Conservation (phyloP, 2,888 invertebrate genomes). For the Neoitamus cyanurus region DNA sequence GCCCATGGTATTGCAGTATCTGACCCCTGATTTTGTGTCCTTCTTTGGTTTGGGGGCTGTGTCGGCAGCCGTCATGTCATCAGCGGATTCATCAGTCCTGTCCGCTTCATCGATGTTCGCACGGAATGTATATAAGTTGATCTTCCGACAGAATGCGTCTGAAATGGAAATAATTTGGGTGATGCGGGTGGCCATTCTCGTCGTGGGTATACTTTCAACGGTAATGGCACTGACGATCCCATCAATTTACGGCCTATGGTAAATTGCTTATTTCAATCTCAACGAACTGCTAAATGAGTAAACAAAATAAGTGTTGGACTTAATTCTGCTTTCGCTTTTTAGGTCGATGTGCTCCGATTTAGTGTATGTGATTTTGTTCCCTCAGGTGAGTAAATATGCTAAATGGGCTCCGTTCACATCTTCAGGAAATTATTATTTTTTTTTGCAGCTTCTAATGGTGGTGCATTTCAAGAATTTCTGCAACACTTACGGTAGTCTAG, state of each 20-base stretch:
- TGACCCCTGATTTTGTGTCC: slow-evolving; percentile 95
- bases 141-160: slow-evolving; percentile 95
- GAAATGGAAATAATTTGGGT: slow-evolving; percentile 98
- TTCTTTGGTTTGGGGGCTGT: slow-evolving; percentile 99
- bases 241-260: slow-evolving; percentile 98
- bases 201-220: slow-evolving; percentile 92
- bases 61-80: slow-evolving; percentile 99
- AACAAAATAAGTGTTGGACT: too few species aligned
- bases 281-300: background rate
- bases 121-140: slow-evolving; percentile 96
- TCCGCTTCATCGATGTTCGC: slow-evolving; percentile 99
- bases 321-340: slow-evolving; percentile 29
- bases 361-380: slow-evolving; percentile 98
- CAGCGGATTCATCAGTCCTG: slow-evolving; percentile 97
- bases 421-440: background rate
- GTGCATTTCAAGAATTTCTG: slow-evolving; percentile 94
- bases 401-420: background rate
- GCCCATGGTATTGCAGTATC: slow-evolving; percentile 95
- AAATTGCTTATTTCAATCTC: slow-evolving; percentile 59
- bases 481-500: slow-evolving; percentile 96
- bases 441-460: slow-evolving; percentile 88
- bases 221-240: slow-evolving; percentile 97
- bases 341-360: slow-evolving; percentile 98
- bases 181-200: slow-evolving; percentile 91
- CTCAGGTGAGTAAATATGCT: slow-evolving; percentile 76